Percentiles rank a stretch among this genome's conserved stretches.
These are phyloP conservation scores for Galerucella pusilla DNA, from an alignment of 2,888 invertebrate species.

Conservation along the genomic window DNA sequence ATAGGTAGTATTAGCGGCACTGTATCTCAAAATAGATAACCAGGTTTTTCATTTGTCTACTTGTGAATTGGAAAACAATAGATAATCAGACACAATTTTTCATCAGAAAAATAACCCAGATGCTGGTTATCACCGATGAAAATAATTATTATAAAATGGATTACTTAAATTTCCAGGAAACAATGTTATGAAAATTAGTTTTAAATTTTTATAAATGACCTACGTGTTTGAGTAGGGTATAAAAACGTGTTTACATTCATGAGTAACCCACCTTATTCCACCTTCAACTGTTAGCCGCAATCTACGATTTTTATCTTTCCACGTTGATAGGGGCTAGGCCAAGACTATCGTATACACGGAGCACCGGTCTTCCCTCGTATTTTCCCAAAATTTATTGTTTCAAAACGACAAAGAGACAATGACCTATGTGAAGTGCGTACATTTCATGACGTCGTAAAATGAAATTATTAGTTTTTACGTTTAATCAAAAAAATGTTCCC, in stretches of 20 bases:
- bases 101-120: no score
- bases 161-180: no score
- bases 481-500: conserved; percentile 13
- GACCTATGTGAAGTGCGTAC: conserved; percentile 34
- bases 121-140: no score
- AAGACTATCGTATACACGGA: conserved; percentile 24
- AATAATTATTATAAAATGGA: no score
- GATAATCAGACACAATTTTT: no score
- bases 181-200: background rate
- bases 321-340: conserved; percentile 19
- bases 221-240: conserved; percentile 12
- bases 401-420: conserved; percentile 40
- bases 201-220: conserved; percentile 10
- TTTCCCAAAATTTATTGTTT: conserved; percentile 41
- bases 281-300: conserved; percentile 4
- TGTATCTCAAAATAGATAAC: no score
- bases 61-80: no score
- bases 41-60: no score
- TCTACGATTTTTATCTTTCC: conserved; percentile 21
- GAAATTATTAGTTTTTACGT: conserved; percentile 37
- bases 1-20: no score
- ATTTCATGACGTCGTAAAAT: conserved; percentile 33
- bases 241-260: conserved; percentile 46
- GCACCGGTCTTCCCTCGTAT: conserved; percentile 21
- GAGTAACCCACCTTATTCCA: conserved; percentile 50